Evolutionary conservation across 2,113 vertebrate genomes (phyloP).

Genomic region (Mobula hypostoma): DNA sequence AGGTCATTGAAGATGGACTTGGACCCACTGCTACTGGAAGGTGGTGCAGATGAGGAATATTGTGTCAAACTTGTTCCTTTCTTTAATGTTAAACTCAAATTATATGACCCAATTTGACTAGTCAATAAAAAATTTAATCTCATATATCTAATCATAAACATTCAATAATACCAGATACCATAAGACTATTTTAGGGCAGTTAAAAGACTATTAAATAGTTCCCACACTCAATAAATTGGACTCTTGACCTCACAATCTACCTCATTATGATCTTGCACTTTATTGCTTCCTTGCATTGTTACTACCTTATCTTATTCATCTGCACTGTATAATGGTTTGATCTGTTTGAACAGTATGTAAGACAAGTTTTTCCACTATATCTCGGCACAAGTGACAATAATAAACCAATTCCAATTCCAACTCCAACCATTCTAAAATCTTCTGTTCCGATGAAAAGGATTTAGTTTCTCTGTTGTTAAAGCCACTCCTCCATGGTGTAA

Average conservation of each 20-base stretch:
- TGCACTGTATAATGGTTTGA: too few species aligned
- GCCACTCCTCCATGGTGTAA: background rate
- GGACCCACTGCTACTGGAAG: conserved; percentile 49
- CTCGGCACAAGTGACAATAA: too few species aligned
- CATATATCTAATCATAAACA: background rate
- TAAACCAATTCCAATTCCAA: too few species aligned
- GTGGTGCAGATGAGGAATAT: conserved; percentile 49
- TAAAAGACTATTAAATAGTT: too few species aligned
- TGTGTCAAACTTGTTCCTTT: background rate
- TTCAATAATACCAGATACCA: background rate
- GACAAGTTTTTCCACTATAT: too few species aligned
- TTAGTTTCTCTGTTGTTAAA: background rate
- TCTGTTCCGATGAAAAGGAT: background rate
- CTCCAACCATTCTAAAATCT: background rate
- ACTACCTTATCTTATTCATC: too few species aligned
- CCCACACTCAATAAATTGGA: too few species aligned
- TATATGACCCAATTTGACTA: background rate
- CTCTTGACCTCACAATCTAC: too few species aligned
- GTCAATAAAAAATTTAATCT: background rate
- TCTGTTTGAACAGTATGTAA: too few species aligned
- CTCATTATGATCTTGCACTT: too few species aligned
- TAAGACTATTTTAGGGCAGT: too few species aligned
- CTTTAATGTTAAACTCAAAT: background rate
- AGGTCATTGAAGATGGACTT: background rate
- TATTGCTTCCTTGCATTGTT: too few species aligned